Base-by-base conservation (phyloP, 35 echinoderm and acorn worm species). In the Heliocidaris tuberculata region DNA sequence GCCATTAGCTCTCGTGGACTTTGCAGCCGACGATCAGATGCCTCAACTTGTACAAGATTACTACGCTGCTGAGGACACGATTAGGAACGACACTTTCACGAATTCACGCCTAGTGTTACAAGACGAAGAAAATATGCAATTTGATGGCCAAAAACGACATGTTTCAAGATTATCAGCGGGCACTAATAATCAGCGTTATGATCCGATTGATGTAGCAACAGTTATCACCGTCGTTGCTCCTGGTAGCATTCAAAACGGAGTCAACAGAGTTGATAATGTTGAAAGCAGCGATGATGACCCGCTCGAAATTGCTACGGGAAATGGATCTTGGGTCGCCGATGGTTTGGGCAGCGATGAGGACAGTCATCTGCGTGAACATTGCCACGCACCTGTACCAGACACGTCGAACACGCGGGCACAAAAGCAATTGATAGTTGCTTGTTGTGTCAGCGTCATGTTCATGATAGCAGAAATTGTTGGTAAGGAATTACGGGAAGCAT, bases 401-500 rank as follows among this genome's bases (percentile, higher is more conserved):
- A 48, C 35, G 31, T 42, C 92, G 3, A 96, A 96, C 49, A 86
- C 16, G 30, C 15, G 95, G 48, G 95, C 95, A 21, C 70, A 93
- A 61, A 92, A 32, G 21, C 95, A 95, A 30, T 48, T 95, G 12
- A 78, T 92, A 11, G 85, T 95, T 60, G 95, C 95, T 48, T 59
- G 88, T 21, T 90, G 24, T 32, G 71, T 95, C 17, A 93, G 95
- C 29, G 60, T 95, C 30, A 24, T 95, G 32, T 95, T 95, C 31
- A 95, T 95, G 95, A 93, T 95, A 85, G 95, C 88, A 27, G 95
- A 95, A 54, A 32, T 93, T 93, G 90, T 95, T 86, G 95, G 95
- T 95, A 95, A 93, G 90, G 71, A 78, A 54, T 42, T 42, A 42
- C 35, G 3, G 35, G 3, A 42, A 42, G 3, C 35, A 42, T 42